These are phyloP conservation scores for Threskiornis aethiopicus DNA, from an alignment of 2,797 vertebrate genomes.

Conservation along the genomic window DNA sequence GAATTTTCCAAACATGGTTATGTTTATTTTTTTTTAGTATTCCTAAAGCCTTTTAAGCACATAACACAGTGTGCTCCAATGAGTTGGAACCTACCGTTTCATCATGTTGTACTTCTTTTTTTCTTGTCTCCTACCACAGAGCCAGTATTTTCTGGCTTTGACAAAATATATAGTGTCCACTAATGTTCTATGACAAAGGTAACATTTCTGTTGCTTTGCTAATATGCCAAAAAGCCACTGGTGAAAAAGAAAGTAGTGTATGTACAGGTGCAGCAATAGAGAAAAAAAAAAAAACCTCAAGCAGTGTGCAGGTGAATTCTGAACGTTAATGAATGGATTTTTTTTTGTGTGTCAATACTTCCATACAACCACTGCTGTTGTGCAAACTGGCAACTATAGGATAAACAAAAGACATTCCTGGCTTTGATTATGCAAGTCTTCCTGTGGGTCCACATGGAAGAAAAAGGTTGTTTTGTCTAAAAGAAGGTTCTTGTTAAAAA, in stretches of 20 bases:
- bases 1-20: not conserved
- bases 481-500: not conserved
- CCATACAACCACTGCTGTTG: not conserved
- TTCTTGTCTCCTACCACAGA: not conserved
- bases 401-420: not conserved
- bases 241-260: not conserved
- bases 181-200: not conserved
- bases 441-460: not conserved
- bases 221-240: constrained; percentile 6
- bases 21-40: not conserved
- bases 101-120: not conserved
- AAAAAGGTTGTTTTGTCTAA: not conserved
- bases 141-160: not conserved
- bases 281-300: not conserved
- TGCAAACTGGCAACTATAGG: not conserved
- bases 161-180: not conserved
- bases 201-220: not conserved
- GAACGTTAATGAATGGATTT: not conserved
- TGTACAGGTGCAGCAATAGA: not conserved
- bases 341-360: not conserved
- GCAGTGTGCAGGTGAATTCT: not conserved
- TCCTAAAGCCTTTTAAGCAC: not conserved
- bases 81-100: not conserved
- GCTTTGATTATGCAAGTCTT: not conserved
- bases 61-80: not conserved